Percentiles rank a stretch among this genome's conserved stretches.
These are phyloP conservation scores for Urosaurus nigricauda DNA, from an alignment of 2,797 vertebrate species.

Conservation along the genomic window DNA sequence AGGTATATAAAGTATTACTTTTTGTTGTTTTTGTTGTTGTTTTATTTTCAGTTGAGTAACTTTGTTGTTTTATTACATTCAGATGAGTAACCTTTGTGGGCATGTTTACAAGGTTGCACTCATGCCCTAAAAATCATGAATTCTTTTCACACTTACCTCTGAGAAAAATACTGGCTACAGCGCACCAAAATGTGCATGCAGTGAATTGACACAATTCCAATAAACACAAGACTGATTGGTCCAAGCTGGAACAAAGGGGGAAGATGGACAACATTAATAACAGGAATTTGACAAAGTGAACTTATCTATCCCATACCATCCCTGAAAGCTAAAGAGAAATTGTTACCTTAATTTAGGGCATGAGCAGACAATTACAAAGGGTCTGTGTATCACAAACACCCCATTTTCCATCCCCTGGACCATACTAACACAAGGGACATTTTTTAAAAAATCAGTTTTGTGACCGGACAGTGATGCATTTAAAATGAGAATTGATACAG, in stretches of 20 bases:
- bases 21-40: neutral
- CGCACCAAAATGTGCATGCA: conserved; percentile 92
- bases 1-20: too few relatives aligned
- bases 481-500: too few relatives aligned
- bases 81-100: neutral
- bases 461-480: too few relatives aligned
- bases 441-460: too few relatives aligned
- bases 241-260: conserved; percentile 79
- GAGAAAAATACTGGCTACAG: conserved; percentile 88
- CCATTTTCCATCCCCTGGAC: too few relatives aligned
- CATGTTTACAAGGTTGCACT: neutral
- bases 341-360: neutral
- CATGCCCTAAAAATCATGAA: conserved; percentile 53
- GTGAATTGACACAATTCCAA: conserved; percentile 88
- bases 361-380: too few relatives aligned
- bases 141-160: conserved; percentile 83
- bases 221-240: conserved; percentile 87
- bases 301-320: conserved; percentile 12
- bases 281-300: conserved; percentile 23
- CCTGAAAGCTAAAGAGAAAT: neutral
- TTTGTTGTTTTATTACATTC: neutral
- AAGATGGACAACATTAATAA: neutral
- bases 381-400: too few relatives aligned
- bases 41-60: neutral
- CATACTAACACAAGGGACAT: too few relatives aligned